phyloP scores from a whole-genome alignment of 2,797 vertebrate genomes.

The Danio albolineatus region DNA sequence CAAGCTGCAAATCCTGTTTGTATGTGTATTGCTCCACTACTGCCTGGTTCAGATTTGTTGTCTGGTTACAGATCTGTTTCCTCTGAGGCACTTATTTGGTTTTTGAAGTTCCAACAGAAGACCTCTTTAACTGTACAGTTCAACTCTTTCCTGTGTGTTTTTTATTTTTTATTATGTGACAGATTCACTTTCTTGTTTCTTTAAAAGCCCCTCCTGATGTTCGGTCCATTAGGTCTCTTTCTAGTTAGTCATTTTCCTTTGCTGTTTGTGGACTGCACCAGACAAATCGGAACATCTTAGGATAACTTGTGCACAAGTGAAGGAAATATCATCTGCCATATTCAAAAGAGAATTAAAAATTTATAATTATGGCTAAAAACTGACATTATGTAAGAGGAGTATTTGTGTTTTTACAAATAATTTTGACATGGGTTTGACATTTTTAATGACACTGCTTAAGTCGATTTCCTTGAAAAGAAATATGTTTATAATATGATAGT shows the following conservation, averaged over 20 bases:
- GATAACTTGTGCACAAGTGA: conserved; percentile 42
- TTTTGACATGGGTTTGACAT: background rate
- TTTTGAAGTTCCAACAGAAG: conserved; percentile 14
- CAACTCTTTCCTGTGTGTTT: conserved; percentile 32
- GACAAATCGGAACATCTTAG: conserved; percentile 52
- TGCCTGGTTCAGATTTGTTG: conserved; percentile 42
- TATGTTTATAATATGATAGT: too few relatives aligned
- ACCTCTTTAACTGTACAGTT: conserved; percentile 45
- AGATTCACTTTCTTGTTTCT: conserved; percentile 35
- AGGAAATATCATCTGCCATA: conserved; percentile 62
- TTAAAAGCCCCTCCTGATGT: conserved; percentile 26
- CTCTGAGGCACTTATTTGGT: background rate
- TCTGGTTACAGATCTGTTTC: background rate
- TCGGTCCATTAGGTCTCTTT: conserved; percentile 22
- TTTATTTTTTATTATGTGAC: background rate
- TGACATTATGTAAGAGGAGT: background rate
- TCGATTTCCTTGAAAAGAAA: background rate
- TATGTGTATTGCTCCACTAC: background rate
- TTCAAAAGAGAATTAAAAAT: conserved; percentile 74
- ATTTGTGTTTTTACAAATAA: background rate
- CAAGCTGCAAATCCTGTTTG: conserved; percentile 4
- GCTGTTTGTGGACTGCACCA: conserved; percentile 18
- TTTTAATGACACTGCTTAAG: background rate
- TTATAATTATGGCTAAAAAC: conserved; percentile 68
- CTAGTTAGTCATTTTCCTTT: background rate